phyloP scores from a whole-genome alignment of 2,113 vertebrate species.

The Channa maculata region DNA sequence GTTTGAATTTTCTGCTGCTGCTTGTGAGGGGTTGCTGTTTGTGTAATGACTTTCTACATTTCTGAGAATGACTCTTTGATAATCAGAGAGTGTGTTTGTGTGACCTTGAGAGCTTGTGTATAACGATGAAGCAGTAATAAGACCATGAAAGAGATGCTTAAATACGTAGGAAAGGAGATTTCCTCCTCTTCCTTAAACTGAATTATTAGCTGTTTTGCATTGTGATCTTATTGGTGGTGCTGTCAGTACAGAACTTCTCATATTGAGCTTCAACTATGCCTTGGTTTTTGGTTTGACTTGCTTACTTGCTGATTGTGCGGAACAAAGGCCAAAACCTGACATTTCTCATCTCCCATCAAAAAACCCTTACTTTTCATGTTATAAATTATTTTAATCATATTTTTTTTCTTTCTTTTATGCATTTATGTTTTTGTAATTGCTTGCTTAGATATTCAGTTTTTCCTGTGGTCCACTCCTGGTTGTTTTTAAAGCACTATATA shows the following conservation, averaged over 20 bases:
- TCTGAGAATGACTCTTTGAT: background rate
- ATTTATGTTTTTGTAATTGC: too few species aligned
- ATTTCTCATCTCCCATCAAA: background rate
- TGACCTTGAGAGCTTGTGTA: background rate
- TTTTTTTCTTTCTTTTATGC: too few species aligned
- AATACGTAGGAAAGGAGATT: too few species aligned
- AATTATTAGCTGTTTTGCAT: too few species aligned
- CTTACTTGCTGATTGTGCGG: background rate
- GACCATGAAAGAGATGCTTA: background rate
- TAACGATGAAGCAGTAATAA: background rate
- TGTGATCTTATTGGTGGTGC: too few species aligned
- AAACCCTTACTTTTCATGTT: background rate
- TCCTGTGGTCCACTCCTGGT: too few species aligned
- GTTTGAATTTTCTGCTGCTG: background rate
- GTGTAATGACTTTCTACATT: slow-evolving; percentile 1
- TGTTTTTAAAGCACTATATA: too few species aligned
- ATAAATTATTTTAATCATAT: too few species aligned
- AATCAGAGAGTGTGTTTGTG: too few species aligned
- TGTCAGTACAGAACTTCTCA: too few species aligned
- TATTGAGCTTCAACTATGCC: background rate
- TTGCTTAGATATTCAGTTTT: too few species aligned
- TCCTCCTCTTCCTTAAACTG: too few species aligned
- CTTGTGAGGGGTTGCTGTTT: background rate
- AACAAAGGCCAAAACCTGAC: background rate
- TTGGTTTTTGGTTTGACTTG: background rate